Base-by-base conservation (phyloP, 2,113 vertebrate genomes). In the Channa maculata region DNA sequence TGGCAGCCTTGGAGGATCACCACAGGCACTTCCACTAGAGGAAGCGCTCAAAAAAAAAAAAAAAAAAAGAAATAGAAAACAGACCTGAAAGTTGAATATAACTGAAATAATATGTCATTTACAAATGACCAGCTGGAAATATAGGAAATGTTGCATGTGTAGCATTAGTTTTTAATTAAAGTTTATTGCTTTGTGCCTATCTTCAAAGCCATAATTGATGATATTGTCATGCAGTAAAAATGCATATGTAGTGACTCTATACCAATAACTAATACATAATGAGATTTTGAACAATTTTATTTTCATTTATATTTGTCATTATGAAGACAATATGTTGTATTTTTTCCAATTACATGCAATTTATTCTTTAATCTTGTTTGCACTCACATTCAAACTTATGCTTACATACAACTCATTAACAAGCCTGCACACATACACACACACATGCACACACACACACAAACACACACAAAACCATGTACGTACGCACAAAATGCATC, bases 21-120 rank as follows among this genome's bases (percentile, higher is more conserved):
- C 83, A 14, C 88, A 92, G 92, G 89, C 88, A 87, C 91, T 92
- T 94, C 90, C 90, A 91, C 87, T 79, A 72, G 85, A 91, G 87
- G 75, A 89, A 86, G 69, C 1, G 24, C 24, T 24, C 24, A 24
- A 24, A 24, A 24, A 24, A 24, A 24, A 24, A 24, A 24, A 24
- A 24, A 24, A 24, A 24, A 24, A 24, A 87, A 58, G 43, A 65
- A 48, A 4, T 58, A 77, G 70, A 5, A 37, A 51, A 51, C 44
- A 61, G n/a, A 64, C 46, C 62, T 67, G 53, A 3, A 52, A 54
- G 48, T 53, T 37, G 15, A 49, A 46, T 65, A 50, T 71, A 71
- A 79, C 37, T 53, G 5, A 65, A 66, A 79, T 71, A 53, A 72
- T 67, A 60, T 55, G 24, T 67, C 54, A 4, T 8, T 84, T 70